Base-by-base conservation (phyloP, 2,888 invertebrate species). In the Nipponacmea schrenckii region DNA sequence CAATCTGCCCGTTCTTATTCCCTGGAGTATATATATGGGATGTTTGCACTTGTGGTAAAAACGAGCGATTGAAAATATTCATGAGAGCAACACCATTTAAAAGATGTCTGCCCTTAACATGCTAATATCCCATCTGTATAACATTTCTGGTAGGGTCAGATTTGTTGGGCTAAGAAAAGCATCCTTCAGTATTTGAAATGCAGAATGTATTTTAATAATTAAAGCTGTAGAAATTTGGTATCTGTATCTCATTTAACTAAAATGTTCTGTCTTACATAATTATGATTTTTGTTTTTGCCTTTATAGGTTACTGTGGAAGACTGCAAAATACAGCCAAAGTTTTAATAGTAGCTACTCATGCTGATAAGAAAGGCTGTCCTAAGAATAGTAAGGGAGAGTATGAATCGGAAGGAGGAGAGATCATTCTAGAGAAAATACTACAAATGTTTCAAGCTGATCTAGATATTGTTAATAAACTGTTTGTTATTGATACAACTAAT, bases 291-390 rank as follows among this genome's bases (percentile, higher is more conserved):
- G 1, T 8, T 10, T 7, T 39, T 39, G 5, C 1, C 39, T 65
- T 84, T 86, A 65, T 82, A 92, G 92, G 91, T 76, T 91, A 91
- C 77, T 91, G 91, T 83, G 93, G 93, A 17, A 90, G 91, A 79
- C 90, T 90, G 1, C 88, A 89, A 26, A 88, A 90, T 76, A 87
- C 90, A 20, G 89, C 91, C 0, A 87, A 89, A 69, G 90, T 93
- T n/a, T 87, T 92, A 14, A 86, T 93, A 62, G 90, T 93, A 3
- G 93, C 92, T 7, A 93, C 93, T 0, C 93, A 93, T 83, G 92
- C 92, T 2, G 92, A 93, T 77, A 88, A 79, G 80, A 84, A 88
- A 50, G 90, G 90, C 64, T 91, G 91, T 64, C 89, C 89, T 14
- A 90, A 91, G 81, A 91, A 91, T 66, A 88, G 90, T 65, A 89